Evolutionary conservation across 1,140 invertebrate species (phyloP), one percentile per base, ranked within the genome.

Genomic region (Sarcophaga bullata): DNA sequence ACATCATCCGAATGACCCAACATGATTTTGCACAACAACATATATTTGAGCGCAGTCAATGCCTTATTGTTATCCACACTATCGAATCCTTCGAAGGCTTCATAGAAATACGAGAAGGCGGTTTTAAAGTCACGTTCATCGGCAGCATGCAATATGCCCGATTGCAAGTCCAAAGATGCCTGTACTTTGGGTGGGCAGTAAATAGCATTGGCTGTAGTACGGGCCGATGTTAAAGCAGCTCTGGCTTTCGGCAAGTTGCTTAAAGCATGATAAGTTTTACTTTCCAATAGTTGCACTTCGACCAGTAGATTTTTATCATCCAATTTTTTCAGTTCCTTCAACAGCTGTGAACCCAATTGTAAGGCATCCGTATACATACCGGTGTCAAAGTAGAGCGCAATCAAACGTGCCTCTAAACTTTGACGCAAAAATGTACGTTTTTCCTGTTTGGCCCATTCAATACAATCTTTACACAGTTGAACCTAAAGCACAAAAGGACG

Each of bases 91-190:
- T 99, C 99, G 91, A 99, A 99, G 54, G 98, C 98, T 93, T 99
- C 99, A 91, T 99, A 99, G 90, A 99, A 99, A 90, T 99, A 99
- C 58, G 98, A 99, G 91, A 98, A 99, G 54, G 98, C 99, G 85
- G 98, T 99, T 93, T 99, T 99, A 90, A 99, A 99, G 89, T 99
- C 99, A 88, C 96, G 95, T 90, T 99, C 99, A 91, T 99, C 99
- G 49, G 98, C 98, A 58, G 99, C 98, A 92, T 99, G 99, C 19
- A 99, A 91, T 85, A 99, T 99, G 82, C 98, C 98, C 50, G 98
- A 99, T 90, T 99, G 98, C 73, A 99, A 92, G 92, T 99, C 99
- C 15, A 99, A 92, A 17, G 97, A 95, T 15, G 97, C 97, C 91
- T 99, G 98, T 91, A 99, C 95, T 92, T 98, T 98, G 0, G 98